Evolutionary conservation across 2,888 invertebrate genomes (phyloP), one percentile per base, ranked within the genome.

Genomic region (Diadegma fenestrale): DNA sequence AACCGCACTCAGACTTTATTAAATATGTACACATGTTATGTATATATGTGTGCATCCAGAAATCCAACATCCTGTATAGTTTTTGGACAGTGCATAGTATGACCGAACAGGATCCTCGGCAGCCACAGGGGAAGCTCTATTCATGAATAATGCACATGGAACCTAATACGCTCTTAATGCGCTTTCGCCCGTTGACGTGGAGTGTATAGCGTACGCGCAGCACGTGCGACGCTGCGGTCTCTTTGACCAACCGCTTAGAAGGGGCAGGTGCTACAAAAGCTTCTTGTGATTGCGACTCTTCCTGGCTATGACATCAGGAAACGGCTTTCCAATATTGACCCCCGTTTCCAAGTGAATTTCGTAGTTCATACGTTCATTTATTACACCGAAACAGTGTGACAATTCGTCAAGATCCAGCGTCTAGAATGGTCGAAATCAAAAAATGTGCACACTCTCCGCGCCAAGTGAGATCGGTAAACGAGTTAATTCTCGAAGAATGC

Each of bases 91-190:
- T 43, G 22, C 45, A 61, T 69, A 33, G 17, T 45, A 33, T 45
- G 48, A 33, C 2, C 69, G 10, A 37, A 54, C 45, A 22, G 45
- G 45, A 33, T 69, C 72, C 80, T 66, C 19, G 43, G 19, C 8
- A 10, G 58, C 78, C 30, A 64, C 64, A 33, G 19, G 22, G 78
- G 68, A 58, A 54, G 63, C 77, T 76, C 76, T 81, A 85, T 87
- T 89, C 89, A 90, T 90, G 90, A 88, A 90, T 90, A 88, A 88
- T 88, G 82, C 88, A 89, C 82, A 87, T 68, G 87, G 80, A n/a
- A 88, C 78, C 88, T 90, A 88, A 89, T 90, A 88, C 88, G 85
- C 72, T 86, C 82, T 86, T 89, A 89, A 88, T 88, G 87, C 88
- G 87, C 88, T 89, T 88, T 87, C 79, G 63, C 33, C 63, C 58